phyloP scores from a whole-genome alignment of 2,797 vertebrate species.

The Pipistrellus pygmaeus region DNA sequence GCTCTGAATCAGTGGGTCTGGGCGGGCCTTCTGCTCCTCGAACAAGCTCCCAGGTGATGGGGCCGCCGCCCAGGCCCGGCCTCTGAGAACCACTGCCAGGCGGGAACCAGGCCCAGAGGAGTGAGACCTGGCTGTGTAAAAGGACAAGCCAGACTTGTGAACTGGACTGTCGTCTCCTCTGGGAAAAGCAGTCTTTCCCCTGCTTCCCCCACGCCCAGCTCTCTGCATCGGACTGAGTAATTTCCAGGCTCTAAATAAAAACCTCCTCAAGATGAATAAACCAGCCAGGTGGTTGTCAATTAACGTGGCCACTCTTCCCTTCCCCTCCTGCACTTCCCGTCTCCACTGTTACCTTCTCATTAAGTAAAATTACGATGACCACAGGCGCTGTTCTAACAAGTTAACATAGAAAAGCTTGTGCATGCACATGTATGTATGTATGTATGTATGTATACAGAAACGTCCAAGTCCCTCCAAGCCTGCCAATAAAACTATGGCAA shows the following conservation, averaged over 20 bases:
- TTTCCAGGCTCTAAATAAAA: neutral
- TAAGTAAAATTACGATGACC: neutral
- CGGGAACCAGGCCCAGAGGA: neutral
- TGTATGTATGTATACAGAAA: neutral
- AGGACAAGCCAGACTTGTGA: neutral
- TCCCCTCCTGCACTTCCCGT: neutral
- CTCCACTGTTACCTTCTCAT: neutral
- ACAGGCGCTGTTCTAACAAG: neutral
- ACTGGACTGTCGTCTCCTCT: neutral
- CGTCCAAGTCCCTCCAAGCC: neutral
- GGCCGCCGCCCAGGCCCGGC: neutral
- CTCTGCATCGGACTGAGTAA: neutral
- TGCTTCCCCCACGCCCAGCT: neutral
- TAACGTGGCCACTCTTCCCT: neutral
- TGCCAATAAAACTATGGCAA: constrained; percentile 65
- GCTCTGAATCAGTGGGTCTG: neutral
- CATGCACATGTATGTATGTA: neutral
- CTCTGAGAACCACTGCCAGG: neutral
- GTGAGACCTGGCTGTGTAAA: neutral
- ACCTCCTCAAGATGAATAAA: neutral
- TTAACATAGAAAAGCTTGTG: neutral
- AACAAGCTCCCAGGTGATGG: neutral
- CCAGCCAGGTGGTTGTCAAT: neutral
- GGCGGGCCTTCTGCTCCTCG: neutral
- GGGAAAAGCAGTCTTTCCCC: neutral